phyloP scores from a whole-genome alignment of 2,797 vertebrate species.

The Sebastes flavidus region DNA sequence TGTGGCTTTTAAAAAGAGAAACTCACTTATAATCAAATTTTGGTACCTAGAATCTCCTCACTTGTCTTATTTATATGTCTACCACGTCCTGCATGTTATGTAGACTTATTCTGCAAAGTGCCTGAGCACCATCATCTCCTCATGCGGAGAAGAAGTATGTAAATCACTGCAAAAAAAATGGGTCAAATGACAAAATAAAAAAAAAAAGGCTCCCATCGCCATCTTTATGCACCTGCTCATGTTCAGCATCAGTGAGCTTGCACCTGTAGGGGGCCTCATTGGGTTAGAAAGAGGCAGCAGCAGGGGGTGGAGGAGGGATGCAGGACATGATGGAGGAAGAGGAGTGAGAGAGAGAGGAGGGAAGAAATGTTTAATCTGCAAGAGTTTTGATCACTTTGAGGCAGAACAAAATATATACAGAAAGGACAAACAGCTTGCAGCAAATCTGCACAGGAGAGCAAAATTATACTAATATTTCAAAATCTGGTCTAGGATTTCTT shows the following conservation, averaged over 20 bases:
- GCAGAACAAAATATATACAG: not conserved
- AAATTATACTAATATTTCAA: not conserved
- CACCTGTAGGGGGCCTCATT: conserved; percentile 78
- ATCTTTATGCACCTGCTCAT: conserved; percentile 53
- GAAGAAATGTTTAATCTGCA: not conserved
- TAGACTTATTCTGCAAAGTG: conserved; percentile 32
- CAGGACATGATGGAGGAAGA: conserved; percentile 18
- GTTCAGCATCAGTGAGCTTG: conserved; percentile 49
- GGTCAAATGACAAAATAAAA: conserved; percentile 58
- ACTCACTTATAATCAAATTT: not conserved
- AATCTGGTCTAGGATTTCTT: not conserved
- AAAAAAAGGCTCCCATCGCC: conserved; percentile 28
- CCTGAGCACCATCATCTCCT: conserved; percentile 22
- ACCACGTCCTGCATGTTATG: not conserved
- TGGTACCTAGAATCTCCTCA: not conserved
- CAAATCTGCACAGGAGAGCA: not conserved
- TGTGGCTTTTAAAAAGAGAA: not conserved
- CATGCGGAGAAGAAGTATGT: conserved; percentile 5
- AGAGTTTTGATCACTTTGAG: conserved; percentile 2
- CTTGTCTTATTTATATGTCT: not conserved
- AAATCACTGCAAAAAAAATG: conserved; percentile 38
- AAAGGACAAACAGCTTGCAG: not conserved
- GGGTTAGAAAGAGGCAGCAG: conserved; percentile 58
- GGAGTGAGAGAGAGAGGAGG: not conserved
- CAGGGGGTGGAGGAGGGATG: conserved; percentile 34